These are phyloP conservation scores for Nothoprocta pentlandii DNA, from an alignment of 2,113 vertebrate species.

Conservation along the genomic window DNA sequence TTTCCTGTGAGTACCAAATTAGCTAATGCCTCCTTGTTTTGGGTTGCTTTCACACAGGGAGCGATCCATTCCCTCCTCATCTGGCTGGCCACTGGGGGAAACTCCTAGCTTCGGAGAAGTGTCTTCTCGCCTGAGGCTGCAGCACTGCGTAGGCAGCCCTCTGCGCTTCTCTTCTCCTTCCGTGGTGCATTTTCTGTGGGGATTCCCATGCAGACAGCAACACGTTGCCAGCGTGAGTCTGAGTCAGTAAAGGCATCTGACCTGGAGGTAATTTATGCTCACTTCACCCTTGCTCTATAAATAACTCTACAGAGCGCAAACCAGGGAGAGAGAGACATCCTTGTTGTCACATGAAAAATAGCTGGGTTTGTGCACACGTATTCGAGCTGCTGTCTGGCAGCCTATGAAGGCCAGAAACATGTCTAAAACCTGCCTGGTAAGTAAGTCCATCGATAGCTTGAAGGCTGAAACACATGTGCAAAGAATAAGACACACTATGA, in stretches of 20 bases:
- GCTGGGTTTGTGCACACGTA: background rate
- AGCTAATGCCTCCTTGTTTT: background rate
- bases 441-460: background rate
- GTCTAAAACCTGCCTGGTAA: background rate
- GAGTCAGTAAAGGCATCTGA: background rate
- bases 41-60: background rate
- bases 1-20: background rate
- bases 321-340: background rate
- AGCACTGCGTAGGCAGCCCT: background rate
- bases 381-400: background rate
- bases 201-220: background rate
- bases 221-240: background rate
- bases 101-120: background rate
- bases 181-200: background rate
- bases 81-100: background rate
- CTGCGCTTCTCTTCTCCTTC: background rate
- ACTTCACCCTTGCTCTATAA: background rate
- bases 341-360: background rate
- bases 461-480: background rate
- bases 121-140: background rate
- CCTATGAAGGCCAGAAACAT: background rate
- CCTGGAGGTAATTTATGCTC: background rate
- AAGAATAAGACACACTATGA: background rate
- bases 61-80: background rate
- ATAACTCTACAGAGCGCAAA: background rate